Percentiles rank a stretch among this genome's conserved stretches.
phyloP scores from a whole-genome alignment of 2,888 invertebrate genomes.

The Xestia xanthographa region DNA sequence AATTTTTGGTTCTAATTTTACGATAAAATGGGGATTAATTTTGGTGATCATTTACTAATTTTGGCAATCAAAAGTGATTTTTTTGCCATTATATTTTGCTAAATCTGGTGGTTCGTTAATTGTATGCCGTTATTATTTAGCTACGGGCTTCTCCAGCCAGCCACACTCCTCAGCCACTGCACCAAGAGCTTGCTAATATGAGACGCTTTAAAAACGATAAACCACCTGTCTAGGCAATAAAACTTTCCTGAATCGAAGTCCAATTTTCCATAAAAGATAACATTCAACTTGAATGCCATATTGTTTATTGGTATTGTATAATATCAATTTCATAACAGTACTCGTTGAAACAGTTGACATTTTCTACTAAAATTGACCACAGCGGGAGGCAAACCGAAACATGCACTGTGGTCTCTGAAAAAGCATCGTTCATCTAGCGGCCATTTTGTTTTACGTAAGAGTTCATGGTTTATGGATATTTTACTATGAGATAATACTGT shows the following conservation, averaged over 20 bases:
- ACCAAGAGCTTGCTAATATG: too few relatives aligned
- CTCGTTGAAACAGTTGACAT: constrained; percentile 51
- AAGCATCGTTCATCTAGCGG: background rate
- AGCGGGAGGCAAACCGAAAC: constrained; percentile 53
- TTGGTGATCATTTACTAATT: too few relatives aligned
- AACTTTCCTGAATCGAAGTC: constrained; percentile 5
- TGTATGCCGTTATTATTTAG: too few relatives aligned
- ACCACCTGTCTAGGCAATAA: background rate
- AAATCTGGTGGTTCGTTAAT: too few relatives aligned
- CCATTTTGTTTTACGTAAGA: constrained; percentile 50
- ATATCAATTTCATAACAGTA: constrained; percentile 47
- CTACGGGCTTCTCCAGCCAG: too few relatives aligned
- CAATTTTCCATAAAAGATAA: constrained; percentile 28
- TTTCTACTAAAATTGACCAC: constrained; percentile 51
- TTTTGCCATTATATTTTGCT: too few relatives aligned
- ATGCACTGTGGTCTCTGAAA: constrained; percentile 11
- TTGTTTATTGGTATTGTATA: constrained; percentile 62
- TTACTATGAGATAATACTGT: constrained; percentile 23
- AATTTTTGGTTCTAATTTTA: too few relatives aligned
- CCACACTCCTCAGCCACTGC: too few relatives aligned
- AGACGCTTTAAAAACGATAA: background rate
- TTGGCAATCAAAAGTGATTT: too few relatives aligned
- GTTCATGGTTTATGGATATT: constrained; percentile 21
- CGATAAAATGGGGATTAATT: too few relatives aligned
- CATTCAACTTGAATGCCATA: constrained; percentile 39